These are phyloP conservation scores for Collichthys lucidus DNA, from an alignment of 2,113 vertebrate genomes.

Conservation along the genomic window DNA sequence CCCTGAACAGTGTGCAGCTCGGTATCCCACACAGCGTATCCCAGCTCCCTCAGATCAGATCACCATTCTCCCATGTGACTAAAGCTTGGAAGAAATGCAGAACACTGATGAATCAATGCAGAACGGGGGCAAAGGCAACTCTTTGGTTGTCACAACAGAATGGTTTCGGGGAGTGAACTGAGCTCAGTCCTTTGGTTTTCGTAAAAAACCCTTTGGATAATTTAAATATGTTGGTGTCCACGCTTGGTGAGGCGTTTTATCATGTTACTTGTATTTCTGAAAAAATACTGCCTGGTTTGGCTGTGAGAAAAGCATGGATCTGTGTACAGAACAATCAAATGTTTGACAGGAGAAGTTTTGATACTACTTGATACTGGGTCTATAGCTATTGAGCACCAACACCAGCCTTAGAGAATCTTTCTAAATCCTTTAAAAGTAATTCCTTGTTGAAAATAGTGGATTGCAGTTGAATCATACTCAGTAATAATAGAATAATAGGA, in stretches of 20 bases:
- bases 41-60: conserved; percentile 73
- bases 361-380: too few species aligned
- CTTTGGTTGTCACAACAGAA: conserved; percentile 39
- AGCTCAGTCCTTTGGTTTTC: conserved; percentile 6
- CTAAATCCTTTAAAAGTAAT: background rate
- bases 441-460: background rate
- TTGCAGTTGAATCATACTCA: background rate
- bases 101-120: conserved; percentile 57
- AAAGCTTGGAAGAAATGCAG: conserved; percentile 55
- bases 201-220: background rate
- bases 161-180: conserved; percentile 35
- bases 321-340: too few species aligned
- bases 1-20: conserved; percentile 59
- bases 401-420: too few species aligned
- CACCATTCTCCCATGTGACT: conserved; percentile 67
- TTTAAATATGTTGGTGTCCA: background rate
- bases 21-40: conserved; percentile 76
- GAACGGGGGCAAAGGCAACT: conserved; percentile 36
- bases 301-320: too few species aligned
- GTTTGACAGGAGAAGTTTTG: too few species aligned
- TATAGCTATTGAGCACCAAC: too few species aligned
- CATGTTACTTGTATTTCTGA: background rate
- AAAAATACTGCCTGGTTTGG: too few species aligned
- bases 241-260: background rate
- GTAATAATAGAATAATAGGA: too few species aligned